phyloP scores from a whole-genome alignment of 2,113 vertebrate genomes.

The Dipodomys ordii region DNA sequence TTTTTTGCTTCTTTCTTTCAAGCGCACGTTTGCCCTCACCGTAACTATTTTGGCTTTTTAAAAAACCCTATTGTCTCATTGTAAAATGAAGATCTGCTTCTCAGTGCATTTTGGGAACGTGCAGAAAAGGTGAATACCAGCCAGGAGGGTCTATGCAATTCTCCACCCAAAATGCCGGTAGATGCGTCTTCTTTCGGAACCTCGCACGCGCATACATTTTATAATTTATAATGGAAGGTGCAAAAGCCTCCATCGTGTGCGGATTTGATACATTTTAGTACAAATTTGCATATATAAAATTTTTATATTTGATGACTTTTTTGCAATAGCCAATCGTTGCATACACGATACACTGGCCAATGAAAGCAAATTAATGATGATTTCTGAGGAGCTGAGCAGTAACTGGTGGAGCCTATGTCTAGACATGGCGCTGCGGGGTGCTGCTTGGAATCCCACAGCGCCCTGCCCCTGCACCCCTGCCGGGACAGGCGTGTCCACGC shows the following conservation, averaged over 20 bases:
- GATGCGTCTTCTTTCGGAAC: neutral
- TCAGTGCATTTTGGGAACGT: neutral
- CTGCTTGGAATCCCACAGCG: neutral
- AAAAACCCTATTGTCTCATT: neutral
- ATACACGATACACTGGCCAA: neutral
- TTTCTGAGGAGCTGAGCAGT: neutral
- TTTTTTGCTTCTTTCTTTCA: slow-evolving; percentile 6
- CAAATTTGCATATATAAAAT: no score
- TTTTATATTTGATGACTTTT: no score
- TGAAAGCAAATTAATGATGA: neutral
- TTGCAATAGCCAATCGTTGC: neutral
- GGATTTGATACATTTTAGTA: slow-evolving; percentile 5
- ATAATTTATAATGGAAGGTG: slow-evolving; percentile 24
- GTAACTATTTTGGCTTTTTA: neutral
- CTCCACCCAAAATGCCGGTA: neutral
- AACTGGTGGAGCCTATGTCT: neutral
- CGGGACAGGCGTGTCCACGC: neutral
- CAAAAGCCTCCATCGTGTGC: neutral
- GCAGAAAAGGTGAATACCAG: neutral
- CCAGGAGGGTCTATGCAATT: neutral
- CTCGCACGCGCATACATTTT: neutral
- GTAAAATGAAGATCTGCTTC: neutral
- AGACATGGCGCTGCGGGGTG: neutral
- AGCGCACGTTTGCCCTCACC: neutral
- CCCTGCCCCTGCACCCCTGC: no score